phyloP scores from a whole-genome alignment of 2,888 invertebrate genomes.

The Galerucella nymphaeae region DNA sequence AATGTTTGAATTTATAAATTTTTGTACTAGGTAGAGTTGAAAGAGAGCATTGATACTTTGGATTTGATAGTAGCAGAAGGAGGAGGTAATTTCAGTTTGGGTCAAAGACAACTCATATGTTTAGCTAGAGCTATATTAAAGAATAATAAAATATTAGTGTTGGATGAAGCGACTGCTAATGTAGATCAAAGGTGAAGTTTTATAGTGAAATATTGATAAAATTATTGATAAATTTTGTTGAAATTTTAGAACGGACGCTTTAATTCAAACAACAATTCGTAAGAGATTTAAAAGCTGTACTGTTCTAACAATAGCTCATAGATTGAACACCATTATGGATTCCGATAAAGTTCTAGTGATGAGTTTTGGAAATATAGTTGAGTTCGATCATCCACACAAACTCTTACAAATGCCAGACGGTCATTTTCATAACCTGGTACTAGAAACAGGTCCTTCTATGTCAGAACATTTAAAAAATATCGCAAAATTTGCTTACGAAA shows the following conservation, averaged over 20 bases:
- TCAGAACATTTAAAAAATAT: background rate
- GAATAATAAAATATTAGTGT: constrained; percentile 66
- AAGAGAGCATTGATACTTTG: constrained; percentile 68
- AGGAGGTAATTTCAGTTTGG: constrained; percentile 63
- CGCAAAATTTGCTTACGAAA: background rate
- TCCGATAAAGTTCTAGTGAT: constrained; percentile 84
- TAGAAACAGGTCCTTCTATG: constrained; percentile 70
- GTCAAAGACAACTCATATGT: constrained; percentile 70
- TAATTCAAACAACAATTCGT: constrained; percentile 82
- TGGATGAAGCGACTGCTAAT: constrained; percentile 65
- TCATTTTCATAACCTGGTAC: constrained; percentile 67
- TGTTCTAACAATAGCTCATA: constrained; percentile 85
- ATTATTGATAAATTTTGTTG: background rate
- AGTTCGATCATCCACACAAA: constrained; percentile 80
- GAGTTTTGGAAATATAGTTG: constrained; percentile 79
- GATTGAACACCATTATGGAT: constrained; percentile 88
- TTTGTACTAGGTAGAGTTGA: constrained; percentile 69
- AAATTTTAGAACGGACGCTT: constrained; percentile 81
- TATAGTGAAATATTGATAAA: background rate
- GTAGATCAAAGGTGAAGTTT: background rate
- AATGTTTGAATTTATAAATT: constrained; percentile 3
- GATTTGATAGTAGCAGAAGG: constrained; percentile 80
- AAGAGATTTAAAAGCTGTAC: constrained; percentile 80
- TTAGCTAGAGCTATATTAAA: constrained; percentile 10
- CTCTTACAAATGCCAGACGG: constrained; percentile 65